Evolutionary conservation across 2,113 vertebrate species (phyloP).

Genomic region (Poeciliopsis occidentalis): DNA sequence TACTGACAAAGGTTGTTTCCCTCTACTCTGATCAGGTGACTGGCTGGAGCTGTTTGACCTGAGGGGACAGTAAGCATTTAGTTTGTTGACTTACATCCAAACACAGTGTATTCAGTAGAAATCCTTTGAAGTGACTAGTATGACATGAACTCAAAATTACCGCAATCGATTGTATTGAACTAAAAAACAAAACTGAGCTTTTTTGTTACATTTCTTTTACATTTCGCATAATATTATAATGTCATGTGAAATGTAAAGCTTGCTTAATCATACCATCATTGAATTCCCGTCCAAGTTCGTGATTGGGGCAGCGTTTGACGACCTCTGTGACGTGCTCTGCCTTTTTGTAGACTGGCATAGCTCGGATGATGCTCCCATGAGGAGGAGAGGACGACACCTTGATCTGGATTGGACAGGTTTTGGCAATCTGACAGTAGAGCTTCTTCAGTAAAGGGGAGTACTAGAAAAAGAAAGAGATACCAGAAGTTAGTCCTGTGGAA

Average conservation of each 20-base stretch:
- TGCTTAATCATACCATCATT: slow-evolving; percentile 87
- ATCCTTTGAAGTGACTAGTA: background rate
- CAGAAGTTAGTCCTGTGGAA: slow-evolving; percentile 9
- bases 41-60: slow-evolving; percentile 94
- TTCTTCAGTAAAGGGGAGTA: slow-evolving; percentile 98
- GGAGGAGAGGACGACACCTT: slow-evolving; percentile 89
- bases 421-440: slow-evolving; percentile 98
- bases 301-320: slow-evolving; percentile 98
- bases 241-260: background rate
- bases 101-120: background rate
- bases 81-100: background rate
- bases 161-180: background rate
- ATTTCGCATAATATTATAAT: background rate
- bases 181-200: background rate
- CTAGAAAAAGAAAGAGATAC: slow-evolving; percentile 66
- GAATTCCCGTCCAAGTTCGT: slow-evolving; percentile 94
- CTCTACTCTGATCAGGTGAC: slow-evolving; percentile 96
- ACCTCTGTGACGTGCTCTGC: slow-evolving; percentile 97
- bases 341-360: slow-evolving; percentile 98
- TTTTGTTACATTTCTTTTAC: background rate
- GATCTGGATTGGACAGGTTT: slow-evolving; percentile 98
- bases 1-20: slow-evolving; percentile 95
- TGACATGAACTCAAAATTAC: background rate
- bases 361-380: slow-evolving; percentile 89
- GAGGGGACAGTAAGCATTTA: slow-evolving; percentile 39